Base-by-base conservation (phyloP, 2,797 vertebrate genomes). In the Poeciliopsis presidionis region DNA sequence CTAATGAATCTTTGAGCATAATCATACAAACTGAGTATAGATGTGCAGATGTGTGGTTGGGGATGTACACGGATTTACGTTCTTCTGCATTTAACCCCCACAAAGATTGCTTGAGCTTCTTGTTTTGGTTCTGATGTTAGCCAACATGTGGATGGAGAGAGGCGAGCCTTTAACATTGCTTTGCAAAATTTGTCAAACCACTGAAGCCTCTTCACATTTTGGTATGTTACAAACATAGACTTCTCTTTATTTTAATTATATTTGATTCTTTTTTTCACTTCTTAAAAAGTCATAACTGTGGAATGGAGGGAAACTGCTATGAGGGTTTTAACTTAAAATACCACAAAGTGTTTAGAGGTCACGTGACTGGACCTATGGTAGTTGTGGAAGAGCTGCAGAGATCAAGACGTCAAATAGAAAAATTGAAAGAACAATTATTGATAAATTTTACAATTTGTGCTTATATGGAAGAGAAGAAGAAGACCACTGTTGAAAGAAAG, bases 1-100 rank as follows among this genome's bases (percentile, higher is more conserved):
- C 93, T 95, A 95, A 96, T 94, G 93, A 91, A 88, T 87, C 79
- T 47, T 78, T 86, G 78, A 80, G 86, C 86, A 92, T 88, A 88
- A 90, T 88, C 87, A 89, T 91, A 80, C 74, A 89, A 90, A 91
- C 85, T 59, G 88, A 82, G 69, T 59, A 75, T 59, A 82, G 70
- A 82, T 82, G 57, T 61, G 73, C 63, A 79, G 36, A 74, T 33
- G 70, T 79, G 74, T 39, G 65, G 33, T 61, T 77, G 61, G 51
- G 2, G 45, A 25, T 73, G 61, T 45, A 61, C 41, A 57, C 28
- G 51, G 45, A 73, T 45, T 63, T 74, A 49, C n/a, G 36, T 36
- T 39, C 20, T 55, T 63, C 30, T 67, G 28, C 28, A 33, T 30
- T 28, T 39, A 67, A 16, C 20, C 74, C 39, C 36, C 55, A 73